phyloP scores from a whole-genome alignment of 2,888 invertebrate species.

The Palloptera scutellata region DNA sequence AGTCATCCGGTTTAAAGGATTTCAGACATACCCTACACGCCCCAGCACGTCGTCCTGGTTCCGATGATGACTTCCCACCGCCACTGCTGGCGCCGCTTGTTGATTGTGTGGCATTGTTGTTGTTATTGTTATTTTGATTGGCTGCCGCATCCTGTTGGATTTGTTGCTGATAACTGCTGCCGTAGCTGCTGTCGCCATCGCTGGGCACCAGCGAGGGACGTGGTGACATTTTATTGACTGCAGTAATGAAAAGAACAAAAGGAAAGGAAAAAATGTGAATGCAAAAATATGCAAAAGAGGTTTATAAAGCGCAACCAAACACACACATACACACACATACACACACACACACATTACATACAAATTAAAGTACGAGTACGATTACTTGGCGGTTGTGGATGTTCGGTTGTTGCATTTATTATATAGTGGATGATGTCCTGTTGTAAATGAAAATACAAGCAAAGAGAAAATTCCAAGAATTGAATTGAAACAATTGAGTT shows the following conservation, averaged over 20 bases:
- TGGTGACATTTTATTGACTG: constrained; percentile 78
- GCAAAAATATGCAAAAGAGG: background rate
- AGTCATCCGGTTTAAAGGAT: constrained; percentile 87
- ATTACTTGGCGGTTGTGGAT: background rate
- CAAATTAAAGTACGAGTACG: background rate
- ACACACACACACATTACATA: background rate
- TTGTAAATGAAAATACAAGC: too few relatives aligned
- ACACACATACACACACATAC: background rate
- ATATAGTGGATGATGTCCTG: too few relatives aligned
- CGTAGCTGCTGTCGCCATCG: constrained; percentile 55
- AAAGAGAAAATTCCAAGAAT: too few relatives aligned
- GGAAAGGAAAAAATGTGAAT: background rate
- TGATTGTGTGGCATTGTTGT: constrained; percentile 44
- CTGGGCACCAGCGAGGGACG: constrained; percentile 69
- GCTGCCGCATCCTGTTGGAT: constrained; percentile 63
- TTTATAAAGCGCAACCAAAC: background rate
- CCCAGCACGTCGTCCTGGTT: constrained; percentile 79
- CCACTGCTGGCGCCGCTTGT: constrained; percentile 37
- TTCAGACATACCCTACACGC: constrained; percentile 87
- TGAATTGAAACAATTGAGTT: too few relatives aligned
- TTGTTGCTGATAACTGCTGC: constrained; percentile 53
- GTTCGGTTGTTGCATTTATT: too few relatives aligned
- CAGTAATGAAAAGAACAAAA: constrained; percentile 41
- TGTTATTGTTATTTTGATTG: constrained; percentile 63
- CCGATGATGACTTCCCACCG: constrained; percentile 56